A percentile compares a stretch with the other conserved stretches of the same genome.
These are phyloP conservation scores for Atopsyche davidsoni DNA, from an alignment of 1,140 invertebrate genomes.

Conservation along the genomic window DNA sequence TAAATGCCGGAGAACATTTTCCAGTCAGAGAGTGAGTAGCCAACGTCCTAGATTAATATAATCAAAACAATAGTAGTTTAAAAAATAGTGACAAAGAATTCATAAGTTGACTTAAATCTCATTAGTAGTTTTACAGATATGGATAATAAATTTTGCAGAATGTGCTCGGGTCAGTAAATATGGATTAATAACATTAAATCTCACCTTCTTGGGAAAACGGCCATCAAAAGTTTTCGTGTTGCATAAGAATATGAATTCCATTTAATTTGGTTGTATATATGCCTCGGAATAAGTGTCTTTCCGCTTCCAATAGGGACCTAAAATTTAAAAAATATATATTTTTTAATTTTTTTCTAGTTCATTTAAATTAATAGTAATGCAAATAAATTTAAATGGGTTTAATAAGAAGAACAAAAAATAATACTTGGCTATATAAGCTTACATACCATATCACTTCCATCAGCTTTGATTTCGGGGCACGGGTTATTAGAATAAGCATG, in stretches of 20 bases:
- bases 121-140: too few relatives aligned
- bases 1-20: slow-evolving; percentile 42
- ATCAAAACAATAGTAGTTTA: background rate
- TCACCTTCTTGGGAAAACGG: slow-evolving; percentile 41
- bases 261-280: slow-evolving; percentile 36
- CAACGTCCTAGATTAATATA: slow-evolving; percentile 36
- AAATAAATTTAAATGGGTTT: too few relatives aligned
- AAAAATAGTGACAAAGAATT: too few relatives aligned
- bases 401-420: too few relatives aligned
- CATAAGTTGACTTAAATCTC: too few relatives aligned
- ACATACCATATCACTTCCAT: too few relatives aligned
- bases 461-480: too few relatives aligned
- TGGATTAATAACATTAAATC: slow-evolving; percentile 5
- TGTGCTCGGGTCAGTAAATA: too few relatives aligned
- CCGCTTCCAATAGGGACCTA: slow-evolving; percentile 39
- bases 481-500: too few relatives aligned
- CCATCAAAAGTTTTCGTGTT: slow-evolving; percentile 38
- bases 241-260: slow-evolving; percentile 40
- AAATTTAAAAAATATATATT: slow-evolving; percentile 9
- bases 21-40: slow-evolving; percentile 42
- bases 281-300: slow-evolving; percentile 35
- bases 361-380: background rate
- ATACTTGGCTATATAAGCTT: too few relatives aligned
- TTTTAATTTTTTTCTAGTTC: background rate
- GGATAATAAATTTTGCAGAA: too few relatives aligned